A percentile compares a stretch with the other conserved stretches of the same genome.
These are phyloP conservation scores for Lepidostoma basale DNA, from an alignment of 1,140 invertebrate genomes.

Conservation along the genomic window DNA sequence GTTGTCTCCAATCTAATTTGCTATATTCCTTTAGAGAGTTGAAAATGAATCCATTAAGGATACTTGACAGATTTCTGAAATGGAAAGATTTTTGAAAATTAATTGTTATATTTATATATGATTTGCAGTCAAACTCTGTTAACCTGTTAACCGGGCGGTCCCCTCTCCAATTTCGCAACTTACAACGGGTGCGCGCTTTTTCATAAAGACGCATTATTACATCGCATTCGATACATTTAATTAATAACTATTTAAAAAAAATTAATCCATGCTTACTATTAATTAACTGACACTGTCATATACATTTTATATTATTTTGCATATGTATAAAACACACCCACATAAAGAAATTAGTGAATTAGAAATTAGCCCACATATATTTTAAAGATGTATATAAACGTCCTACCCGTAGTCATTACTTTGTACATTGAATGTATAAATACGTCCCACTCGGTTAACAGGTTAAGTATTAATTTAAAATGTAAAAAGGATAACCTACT, in stretches of 20 bases:
- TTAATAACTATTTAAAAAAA: not conserved
- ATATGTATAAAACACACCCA: no score
- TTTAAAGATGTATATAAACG: no score
- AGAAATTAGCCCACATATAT: no score
- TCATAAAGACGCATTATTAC: no score
- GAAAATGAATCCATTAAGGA: conserved; percentile 1
- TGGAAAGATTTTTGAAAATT: not conserved
- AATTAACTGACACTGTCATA: no score
- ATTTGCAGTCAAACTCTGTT: not conserved
- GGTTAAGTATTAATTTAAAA: not conserved
- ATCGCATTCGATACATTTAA: no score
- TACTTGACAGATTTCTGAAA: conserved; percentile 11
- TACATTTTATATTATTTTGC: no score
- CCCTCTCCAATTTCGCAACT: not conserved
- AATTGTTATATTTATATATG: not conserved
- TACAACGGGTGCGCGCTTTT: not conserved
- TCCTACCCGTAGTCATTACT: no score
- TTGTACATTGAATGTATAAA: not conserved
- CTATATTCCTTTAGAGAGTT: not conserved
- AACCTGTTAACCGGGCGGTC: no score
- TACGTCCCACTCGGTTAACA: not conserved
- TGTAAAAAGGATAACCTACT: not conserved
- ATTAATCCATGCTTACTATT: no score
- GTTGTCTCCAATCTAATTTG: not conserved
- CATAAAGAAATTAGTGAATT: no score